Conservation (phyloP, 1,140 invertebrate genomes). For the Wasmannia auropunctata region DNA sequence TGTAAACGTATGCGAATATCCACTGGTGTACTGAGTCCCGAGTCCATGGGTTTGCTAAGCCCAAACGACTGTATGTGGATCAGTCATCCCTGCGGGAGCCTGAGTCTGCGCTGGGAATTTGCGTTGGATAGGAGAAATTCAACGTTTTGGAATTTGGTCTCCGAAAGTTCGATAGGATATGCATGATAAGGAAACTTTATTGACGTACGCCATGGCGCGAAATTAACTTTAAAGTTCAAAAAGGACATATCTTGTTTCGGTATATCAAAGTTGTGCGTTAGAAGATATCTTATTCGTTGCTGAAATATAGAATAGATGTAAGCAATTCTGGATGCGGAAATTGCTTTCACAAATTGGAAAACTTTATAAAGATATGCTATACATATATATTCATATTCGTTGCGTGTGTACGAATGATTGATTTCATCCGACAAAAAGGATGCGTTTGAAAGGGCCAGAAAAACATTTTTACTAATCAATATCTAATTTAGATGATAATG, state of each 20-base stretch:
- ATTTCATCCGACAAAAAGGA: neutral
- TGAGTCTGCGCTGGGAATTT: slow-evolving; percentile 7
- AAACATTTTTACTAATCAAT: neutral
- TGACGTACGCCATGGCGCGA: neutral
- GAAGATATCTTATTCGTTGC: neutral
- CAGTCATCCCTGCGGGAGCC: neutral
- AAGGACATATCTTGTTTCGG: neutral
- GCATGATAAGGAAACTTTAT: neutral
- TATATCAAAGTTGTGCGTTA: neutral
- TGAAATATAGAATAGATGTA: neutral
- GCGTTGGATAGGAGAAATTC: neutral
- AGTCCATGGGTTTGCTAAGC: neutral
- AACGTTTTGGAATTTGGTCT: neutral
- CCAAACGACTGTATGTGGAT: neutral
- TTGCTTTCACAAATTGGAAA: neutral
- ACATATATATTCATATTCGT: neutral
- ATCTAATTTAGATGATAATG: neutral
- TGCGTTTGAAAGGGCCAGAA: neutral
- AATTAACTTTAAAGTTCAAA: neutral
- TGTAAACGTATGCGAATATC: neutral
- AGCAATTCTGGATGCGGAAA: neutral
- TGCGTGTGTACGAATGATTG: neutral
- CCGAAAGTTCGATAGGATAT: neutral
- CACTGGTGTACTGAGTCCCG: neutral
- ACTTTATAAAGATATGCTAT: neutral